A percentile compares a stretch with the other conserved stretches of the same genome.
Conservation (phyloP, 37 sponge, comb jelly and placozoan genomes). For the Eunapius fragilis region DNA sequence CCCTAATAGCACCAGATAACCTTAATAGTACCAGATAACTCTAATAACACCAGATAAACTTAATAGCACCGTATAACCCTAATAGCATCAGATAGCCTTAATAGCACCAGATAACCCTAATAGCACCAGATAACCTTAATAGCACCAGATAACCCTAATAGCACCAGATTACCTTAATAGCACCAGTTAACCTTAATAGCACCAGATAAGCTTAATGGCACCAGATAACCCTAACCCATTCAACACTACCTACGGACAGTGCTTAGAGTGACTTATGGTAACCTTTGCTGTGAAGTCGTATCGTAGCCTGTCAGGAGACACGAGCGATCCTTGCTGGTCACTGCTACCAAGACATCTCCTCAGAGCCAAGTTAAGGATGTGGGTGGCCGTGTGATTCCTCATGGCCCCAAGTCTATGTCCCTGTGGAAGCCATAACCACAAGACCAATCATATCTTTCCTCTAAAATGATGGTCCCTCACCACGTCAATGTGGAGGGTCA, state of each 20-base stretch:
- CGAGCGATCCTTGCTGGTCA: slow-evolving; percentile 96
- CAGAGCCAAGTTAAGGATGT: slow-evolving; percentile 96
- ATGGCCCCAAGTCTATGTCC: slow-evolving; percentile 83
- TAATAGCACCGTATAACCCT: too few relatives aligned
- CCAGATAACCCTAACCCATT: too few relatives aligned
- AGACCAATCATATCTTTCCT: too few relatives aligned
- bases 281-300: slow-evolving; percentile 98
- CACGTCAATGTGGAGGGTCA: slow-evolving; percentile 59
- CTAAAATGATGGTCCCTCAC: too few relatives aligned
- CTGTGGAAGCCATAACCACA: slow-evolving; percentile 27
- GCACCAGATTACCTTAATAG: too few relatives aligned
- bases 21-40: too few relatives aligned
- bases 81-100: background rate
- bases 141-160: too few relatives aligned
- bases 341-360: slow-evolving; percentile 82
- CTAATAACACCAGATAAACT: too few relatives aligned
- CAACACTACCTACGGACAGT: too few relatives aligned
- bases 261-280: background rate
- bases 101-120: too few relatives aligned
- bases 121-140: slow-evolving; percentile 54
- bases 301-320: slow-evolving; percentile 93
- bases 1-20: slow-evolving; percentile 18
- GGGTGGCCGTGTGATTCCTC: slow-evolving; percentile 99
- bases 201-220: slow-evolving; percentile 32
- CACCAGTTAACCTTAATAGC: background rate